Conservation (phyloP, 2,797 vertebrate genomes). For the Arrhamphus sclerolepis region DNA sequence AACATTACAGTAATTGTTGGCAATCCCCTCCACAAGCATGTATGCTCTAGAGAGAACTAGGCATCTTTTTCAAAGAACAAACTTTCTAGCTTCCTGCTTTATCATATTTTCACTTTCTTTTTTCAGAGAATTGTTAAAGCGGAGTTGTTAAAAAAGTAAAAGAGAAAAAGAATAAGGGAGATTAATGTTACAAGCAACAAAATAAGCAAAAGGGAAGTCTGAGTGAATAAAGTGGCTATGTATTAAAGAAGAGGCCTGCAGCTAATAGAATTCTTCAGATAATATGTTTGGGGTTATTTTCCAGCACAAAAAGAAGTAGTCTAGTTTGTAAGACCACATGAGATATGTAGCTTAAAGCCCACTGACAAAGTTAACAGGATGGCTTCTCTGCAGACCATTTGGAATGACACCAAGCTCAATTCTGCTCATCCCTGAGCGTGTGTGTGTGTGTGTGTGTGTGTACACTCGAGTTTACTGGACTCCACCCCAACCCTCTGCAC, state of each 20-base stretch:
- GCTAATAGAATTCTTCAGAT: conserved; percentile 46
- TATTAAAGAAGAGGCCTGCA: conserved; percentile 36
- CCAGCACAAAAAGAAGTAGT: conserved; percentile 29
- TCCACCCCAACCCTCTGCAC: conserved; percentile 51
- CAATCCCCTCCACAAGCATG: conserved; percentile 48
- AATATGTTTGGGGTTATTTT: conserved; percentile 33
- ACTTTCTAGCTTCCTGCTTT: conserved; percentile 65
- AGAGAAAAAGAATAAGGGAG: conserved; percentile 15
- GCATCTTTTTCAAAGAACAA: conserved; percentile 70
- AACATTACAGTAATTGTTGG: conserved; percentile 64
- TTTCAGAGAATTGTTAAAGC: conserved; percentile 49
- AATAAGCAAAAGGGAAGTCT: conserved; percentile 62
- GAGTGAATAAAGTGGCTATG: conserved; percentile 50
- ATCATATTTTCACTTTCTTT: conserved; percentile 49
- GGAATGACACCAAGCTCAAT: conserved; percentile 67
- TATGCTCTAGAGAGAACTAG: conserved; percentile 69
- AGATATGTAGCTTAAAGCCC: conserved; percentile 45
- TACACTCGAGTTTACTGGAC: conserved; percentile 54
- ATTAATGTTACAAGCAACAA: conserved; percentile 35
- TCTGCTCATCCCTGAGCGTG: conserved; percentile 57
- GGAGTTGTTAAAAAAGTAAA: conserved; percentile 42
- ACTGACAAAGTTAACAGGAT: conserved; percentile 62
- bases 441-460: conserved; percentile 28
- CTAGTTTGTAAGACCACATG: conserved; percentile 35
- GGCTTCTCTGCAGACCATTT: conserved; percentile 67